A percentile compares a stretch with the other conserved stretches of the same genome.
Conservation (phyloP, 2,888 invertebrate species). For the Drosophila pullipes region DNA sequence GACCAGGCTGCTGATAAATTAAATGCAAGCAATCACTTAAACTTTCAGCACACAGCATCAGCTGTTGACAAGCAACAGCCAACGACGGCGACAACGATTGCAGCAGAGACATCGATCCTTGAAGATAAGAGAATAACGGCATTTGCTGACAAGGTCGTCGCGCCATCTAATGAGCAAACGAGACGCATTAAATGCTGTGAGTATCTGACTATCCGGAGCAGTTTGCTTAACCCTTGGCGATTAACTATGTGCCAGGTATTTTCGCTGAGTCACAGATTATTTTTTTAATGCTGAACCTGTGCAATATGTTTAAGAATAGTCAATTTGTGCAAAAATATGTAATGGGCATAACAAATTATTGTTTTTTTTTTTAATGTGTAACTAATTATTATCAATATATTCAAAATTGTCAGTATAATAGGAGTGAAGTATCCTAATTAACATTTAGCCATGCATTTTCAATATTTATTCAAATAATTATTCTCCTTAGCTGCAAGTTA, state of each 20-base stretch:
- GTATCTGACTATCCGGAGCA: constrained; percentile 38
- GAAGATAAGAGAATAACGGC: constrained; percentile 66
- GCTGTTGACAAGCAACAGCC: constrained; percentile 66
- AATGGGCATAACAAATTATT: not conserved
- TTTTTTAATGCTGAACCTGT: not conserved
- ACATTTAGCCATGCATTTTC: not conserved
- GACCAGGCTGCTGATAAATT: constrained; percentile 71
- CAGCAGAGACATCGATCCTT: constrained; percentile 60
- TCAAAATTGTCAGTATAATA: not conserved
- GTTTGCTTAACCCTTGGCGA: constrained; percentile 11
- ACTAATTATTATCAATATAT: too few species aligned
- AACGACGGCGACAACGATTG: constrained; percentile 29
- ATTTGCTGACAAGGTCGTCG: constrained; percentile 66
- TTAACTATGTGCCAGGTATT: constrained; percentile 29
- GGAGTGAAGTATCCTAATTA: not conserved
- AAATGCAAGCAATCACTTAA: constrained; percentile 62
- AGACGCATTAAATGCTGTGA: constrained; percentile 69
- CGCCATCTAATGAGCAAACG: constrained; percentile 60
- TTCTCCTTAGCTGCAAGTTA: not conserved
- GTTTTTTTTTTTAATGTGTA: too few species aligned
- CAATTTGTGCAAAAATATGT: not conserved
- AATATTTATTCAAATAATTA: not conserved
- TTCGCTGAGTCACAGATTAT: constrained; percentile 3
- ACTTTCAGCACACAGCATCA: constrained; percentile 25
- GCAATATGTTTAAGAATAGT: not conserved